These are phyloP conservation scores for Dynastes hyllus DNA, from an alignment of 2,888 invertebrate genomes.

Conservation along the genomic window DNA sequence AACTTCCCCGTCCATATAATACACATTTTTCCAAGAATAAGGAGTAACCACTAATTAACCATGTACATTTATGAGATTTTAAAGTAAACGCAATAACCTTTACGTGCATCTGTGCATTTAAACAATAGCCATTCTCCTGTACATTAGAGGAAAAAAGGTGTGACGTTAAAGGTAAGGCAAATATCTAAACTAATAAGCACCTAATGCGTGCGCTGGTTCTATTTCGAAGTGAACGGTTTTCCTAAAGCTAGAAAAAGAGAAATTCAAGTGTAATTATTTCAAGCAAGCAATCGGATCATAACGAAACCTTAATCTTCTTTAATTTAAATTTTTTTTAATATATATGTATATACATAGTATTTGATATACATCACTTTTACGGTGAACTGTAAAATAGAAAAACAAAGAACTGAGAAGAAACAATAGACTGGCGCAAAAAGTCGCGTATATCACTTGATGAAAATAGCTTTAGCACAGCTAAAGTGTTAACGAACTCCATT, in stretches of 20 bases:
- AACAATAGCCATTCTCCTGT: background rate
- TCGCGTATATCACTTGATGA: background rate
- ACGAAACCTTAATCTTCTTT: constrained; percentile 36
- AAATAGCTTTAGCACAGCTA: no score
- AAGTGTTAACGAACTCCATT: constrained; percentile 63
- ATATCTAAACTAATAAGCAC: background rate
- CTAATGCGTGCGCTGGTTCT: no score
- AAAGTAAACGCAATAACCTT: constrained; percentile 14
- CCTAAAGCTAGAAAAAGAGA: background rate
- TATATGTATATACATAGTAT: no score
- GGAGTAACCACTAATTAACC: no score
- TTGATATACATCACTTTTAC: background rate
- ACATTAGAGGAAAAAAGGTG: constrained; percentile 10
- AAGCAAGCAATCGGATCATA: constrained; percentile 40
- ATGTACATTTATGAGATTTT: background rate
- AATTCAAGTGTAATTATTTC: background rate
- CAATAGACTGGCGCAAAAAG: constrained; percentile 28
- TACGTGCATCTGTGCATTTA: background rate
- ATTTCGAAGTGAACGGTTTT: background rate
- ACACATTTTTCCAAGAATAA: no score
- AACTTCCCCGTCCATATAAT: no score
- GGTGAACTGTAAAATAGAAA: constrained; percentile 18
- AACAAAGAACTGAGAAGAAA: constrained; percentile 30
- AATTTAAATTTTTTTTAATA: no score
- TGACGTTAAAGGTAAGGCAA: background rate